phyloP scores from a whole-genome alignment of 2,797 vertebrate species.

The Phataginus tetradactyla region DNA sequence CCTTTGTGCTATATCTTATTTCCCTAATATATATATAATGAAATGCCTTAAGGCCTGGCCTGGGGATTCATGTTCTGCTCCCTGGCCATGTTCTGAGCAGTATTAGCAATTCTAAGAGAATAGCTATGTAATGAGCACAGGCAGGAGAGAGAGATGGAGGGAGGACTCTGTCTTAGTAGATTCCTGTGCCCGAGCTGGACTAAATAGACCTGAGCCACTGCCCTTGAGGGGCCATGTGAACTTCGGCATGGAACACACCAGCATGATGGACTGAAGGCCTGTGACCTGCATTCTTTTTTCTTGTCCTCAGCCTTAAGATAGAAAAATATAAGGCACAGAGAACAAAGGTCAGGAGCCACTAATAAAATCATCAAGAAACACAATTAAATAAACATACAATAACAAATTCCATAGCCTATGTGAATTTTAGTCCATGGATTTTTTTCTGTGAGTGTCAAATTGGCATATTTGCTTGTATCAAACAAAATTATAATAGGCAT shows the following conservation, averaged over 20 bases:
- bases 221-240: not conserved
- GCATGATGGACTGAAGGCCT: not conserved
- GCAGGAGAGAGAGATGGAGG: not conserved
- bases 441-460: not conserved
- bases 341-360: not conserved
- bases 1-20: not conserved
- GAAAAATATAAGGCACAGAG: not conserved
- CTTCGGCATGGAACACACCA: not conserved
- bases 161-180: not conserved
- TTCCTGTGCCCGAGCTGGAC: not conserved
- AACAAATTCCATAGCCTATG: not conserved
- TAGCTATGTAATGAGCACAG: not conserved
- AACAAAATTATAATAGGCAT: not conserved
- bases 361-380: not conserved
- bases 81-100: not conserved
- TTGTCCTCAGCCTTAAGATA: not conserved
- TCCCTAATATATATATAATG: not conserved
- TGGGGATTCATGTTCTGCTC: not conserved
- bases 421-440: not conserved
- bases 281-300: not conserved
- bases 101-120: not conserved
- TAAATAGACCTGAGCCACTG: not conserved
- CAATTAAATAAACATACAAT: not conserved
- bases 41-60: not conserved
- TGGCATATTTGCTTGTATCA: not conserved